phyloP scores from a whole-genome alignment of 2,113 vertebrate species.

The Gymnocephalus cernua region DNA sequence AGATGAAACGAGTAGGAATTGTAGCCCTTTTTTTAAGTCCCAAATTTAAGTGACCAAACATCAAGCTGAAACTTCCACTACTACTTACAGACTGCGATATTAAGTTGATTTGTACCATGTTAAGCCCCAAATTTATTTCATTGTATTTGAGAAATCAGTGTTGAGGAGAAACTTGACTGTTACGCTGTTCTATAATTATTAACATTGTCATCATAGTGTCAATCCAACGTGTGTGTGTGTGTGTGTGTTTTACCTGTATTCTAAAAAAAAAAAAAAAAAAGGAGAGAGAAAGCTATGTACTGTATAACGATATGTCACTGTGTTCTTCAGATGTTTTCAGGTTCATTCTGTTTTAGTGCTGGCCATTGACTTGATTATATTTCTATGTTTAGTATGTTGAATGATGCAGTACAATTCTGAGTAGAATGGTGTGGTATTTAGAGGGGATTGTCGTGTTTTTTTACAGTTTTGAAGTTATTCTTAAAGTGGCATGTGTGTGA shows the following conservation, averaged over 20 bases:
- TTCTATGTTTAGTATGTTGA: conserved; percentile 36
- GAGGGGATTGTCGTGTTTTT: background rate
- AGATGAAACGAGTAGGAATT: background rate
- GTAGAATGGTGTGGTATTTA: conserved; percentile 3
- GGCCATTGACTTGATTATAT: conserved; percentile 29
- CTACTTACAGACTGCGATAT: background rate
- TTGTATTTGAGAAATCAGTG: conserved; percentile 20
- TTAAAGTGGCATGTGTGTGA: conserved; percentile 67
- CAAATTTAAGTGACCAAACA: background rate
- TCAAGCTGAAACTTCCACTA: background rate
- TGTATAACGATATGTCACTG: conserved; percentile 59
- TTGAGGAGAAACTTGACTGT: conserved; percentile 26
- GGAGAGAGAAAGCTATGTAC: conserved; percentile 24
- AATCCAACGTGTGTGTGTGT: background rate
- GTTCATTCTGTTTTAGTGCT: conserved; percentile 40
- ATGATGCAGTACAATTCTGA: conserved; percentile 19
- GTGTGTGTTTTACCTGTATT: conserved; percentile 53
- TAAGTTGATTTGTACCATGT: conserved; percentile 3
- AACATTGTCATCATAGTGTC: background rate
- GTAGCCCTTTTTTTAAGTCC: background rate
- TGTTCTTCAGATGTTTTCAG: conserved; percentile 42
- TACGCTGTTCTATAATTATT: conserved; percentile 50
- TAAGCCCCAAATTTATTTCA: background rate
- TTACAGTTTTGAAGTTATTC: conserved; percentile 7
- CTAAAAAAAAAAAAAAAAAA: conserved; percentile 22